Percentiles rank a stretch among this genome's conserved stretches.
Conservation (phyloP, 92 coral and sea anemone species). For the Palythoa heliodiscus region DNA sequence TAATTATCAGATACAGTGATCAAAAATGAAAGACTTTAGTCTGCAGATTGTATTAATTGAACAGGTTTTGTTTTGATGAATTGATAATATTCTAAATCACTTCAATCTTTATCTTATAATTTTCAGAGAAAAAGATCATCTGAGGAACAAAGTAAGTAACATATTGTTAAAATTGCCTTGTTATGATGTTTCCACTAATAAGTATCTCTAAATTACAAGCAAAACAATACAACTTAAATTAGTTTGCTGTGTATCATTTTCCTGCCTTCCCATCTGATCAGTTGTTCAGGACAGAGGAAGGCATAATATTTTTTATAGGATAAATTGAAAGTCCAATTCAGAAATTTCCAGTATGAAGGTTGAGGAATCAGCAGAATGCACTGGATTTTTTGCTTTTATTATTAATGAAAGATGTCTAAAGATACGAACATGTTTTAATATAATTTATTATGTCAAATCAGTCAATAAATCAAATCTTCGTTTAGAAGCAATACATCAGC, state of each 20-base stretch:
- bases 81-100: too few species aligned
- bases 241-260: too few species aligned
- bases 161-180: not conserved
- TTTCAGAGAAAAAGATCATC: constrained; percentile 94
- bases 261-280: too few species aligned
- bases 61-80: not conserved
- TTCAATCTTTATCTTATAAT: not conserved
- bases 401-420: not conserved
- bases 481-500: too few species aligned
- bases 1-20: too few species aligned
- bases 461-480: not conserved
- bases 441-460: too few species aligned
- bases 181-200: not conserved
- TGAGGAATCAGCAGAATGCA: too few species aligned
- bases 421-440: too few species aligned
- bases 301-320: not conserved
- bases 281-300: too few species aligned
- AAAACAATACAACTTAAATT: too few species aligned
- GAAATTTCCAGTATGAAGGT: not conserved
- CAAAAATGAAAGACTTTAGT: not conserved
- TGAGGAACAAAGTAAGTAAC: constrained; percentile 80
- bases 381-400: too few species aligned
- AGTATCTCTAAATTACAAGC: too few species aligned
- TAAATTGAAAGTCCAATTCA: not conserved
- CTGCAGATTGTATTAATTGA: not conserved